Evolutionary conservation across 1,140 invertebrate species (phyloP).

Genomic region (Leptoteleia sp.): DNA sequence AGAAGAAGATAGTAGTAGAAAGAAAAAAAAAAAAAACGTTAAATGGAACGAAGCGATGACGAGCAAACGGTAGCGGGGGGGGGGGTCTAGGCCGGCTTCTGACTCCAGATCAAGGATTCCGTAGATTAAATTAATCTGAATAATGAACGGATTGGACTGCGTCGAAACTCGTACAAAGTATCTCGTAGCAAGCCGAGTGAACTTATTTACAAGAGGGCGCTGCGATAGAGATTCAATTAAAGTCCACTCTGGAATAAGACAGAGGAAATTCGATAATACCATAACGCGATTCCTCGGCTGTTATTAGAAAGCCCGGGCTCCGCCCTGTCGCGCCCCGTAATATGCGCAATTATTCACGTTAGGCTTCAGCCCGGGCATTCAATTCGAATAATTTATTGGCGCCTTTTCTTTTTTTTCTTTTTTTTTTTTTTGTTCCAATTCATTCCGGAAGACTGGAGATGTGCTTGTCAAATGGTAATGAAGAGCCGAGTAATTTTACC

Average conservation of each 20-base stretch:
- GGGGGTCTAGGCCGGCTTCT: no score
- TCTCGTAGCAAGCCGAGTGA: conserved; percentile 41
- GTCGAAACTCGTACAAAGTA: conserved; percentile 55
- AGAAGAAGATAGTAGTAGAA: no score
- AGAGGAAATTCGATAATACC: conserved; percentile 58
- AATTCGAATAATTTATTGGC: conserved; percentile 51
- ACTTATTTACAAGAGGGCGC: conserved; percentile 61
- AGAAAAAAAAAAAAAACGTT: no score
- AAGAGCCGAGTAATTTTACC: conserved; percentile 43
- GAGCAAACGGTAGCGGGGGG: no score
- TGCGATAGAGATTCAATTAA: conserved; percentile 61
- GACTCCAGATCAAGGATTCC: conserved; percentile 60
- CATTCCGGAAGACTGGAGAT: no score
- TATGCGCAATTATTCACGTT: conserved; percentile 55
- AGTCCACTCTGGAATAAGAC: conserved; percentile 63
- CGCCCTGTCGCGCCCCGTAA: neutral
- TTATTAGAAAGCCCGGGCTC: conserved; percentile 11
- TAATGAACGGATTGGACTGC: conserved; percentile 59
- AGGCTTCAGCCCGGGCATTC: conserved; percentile 6
- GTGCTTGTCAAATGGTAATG: conserved; percentile 53
- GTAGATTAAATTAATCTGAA: conserved; percentile 63
- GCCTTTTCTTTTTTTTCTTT: no score
- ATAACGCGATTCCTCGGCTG: conserved; percentile 42
- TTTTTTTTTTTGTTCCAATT: no score
- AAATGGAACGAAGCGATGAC: no score